Base-by-base conservation (phyloP, 2,888 invertebrate genomes). In the Gastracanthus pulcherrimus region DNA sequence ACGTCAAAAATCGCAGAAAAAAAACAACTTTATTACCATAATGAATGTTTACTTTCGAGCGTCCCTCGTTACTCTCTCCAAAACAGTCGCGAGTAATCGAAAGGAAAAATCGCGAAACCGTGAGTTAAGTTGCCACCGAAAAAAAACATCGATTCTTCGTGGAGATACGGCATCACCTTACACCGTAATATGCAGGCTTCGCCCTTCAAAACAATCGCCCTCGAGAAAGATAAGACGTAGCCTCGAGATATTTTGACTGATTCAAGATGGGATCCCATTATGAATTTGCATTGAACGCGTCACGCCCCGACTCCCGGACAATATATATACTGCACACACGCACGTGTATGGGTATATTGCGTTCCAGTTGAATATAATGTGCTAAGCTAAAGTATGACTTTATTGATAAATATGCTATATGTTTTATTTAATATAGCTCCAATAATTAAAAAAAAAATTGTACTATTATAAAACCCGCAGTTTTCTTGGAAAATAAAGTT, bases 241-340 rank as follows among this genome's bases (percentile, higher is more conserved):
- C 80, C 66, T 36, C 26, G 36, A 81, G 80, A 31, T 81, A 76
- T 76, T 81, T 81, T 81, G 80, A 76, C 76, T 71, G 76, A 76
- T 66, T 66, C 64, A 34, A 81, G 58, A 76, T 41, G 48, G 38
- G 29, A 80, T 62, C 48, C 19, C 29, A 19, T 62, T 36, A 9
- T 38, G 64, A 69, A 75, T 80, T 75, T 75, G 70, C 80, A 75
- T 70, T 70, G 29, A 34, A 2, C 60, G 41, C 38, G 51, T 69
- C 75, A 55, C 69, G 62, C 69, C 1, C 36, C 26, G 45, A 31
- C 26, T 19, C n/a, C 9, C 77, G 1, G 23, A 34, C 69, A 70
- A 36, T 62, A 34, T 48, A 41, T 9, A 7, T n/a, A 16, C 9
- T 34, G 19, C 45, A 9, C 45, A 3, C 11, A 23, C 23, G 7